A percentile compares a stretch with the other conserved stretches of the same genome.
phyloP scores from a whole-genome alignment of 2,888 invertebrate species.

The Tetragnatha montana region DNA sequence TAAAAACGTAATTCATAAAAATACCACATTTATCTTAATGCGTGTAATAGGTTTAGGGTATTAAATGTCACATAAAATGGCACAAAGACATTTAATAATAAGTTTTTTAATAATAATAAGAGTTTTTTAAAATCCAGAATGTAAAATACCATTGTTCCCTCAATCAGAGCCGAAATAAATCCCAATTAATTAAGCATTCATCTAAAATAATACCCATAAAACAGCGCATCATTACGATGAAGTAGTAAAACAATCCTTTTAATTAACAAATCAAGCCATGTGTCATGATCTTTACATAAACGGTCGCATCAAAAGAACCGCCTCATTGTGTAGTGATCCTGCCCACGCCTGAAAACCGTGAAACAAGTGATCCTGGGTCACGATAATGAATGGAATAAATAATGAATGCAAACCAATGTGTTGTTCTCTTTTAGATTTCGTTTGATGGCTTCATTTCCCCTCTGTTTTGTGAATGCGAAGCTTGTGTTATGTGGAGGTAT shows the following conservation, averaged over 20 bases:
- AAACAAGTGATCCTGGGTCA: conserved; percentile 4
- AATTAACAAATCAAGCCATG: conserved; percentile 32
- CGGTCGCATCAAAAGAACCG: conserved; percentile 39
- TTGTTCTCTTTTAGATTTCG: not conserved
- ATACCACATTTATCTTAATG: too few species aligned
- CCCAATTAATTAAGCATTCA: not conserved
- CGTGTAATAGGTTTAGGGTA: too few species aligned
- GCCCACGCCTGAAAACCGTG: conserved; percentile 6
- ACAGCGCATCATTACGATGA: not conserved
- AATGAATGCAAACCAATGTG: conserved; percentile 5
- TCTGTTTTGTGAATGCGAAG: not conserved
- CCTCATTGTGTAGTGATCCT: not conserved
- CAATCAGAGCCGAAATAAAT: conserved; percentile 9
- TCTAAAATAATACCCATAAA: not conserved
- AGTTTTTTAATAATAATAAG: not conserved
- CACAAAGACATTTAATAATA: not conserved
- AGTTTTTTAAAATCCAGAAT: not conserved
- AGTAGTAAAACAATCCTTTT: not conserved
- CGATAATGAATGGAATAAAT: conserved; percentile 38
- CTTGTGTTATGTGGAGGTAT: not conserved
- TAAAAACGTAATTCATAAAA: too few species aligned
- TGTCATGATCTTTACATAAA: not conserved
- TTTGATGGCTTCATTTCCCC: conserved; percentile 33
- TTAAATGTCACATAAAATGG: too few species aligned
- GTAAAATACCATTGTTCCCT: not conserved